Conservation (phyloP, 1,140 invertebrate species). For the Zaprionus capensis region DNA sequence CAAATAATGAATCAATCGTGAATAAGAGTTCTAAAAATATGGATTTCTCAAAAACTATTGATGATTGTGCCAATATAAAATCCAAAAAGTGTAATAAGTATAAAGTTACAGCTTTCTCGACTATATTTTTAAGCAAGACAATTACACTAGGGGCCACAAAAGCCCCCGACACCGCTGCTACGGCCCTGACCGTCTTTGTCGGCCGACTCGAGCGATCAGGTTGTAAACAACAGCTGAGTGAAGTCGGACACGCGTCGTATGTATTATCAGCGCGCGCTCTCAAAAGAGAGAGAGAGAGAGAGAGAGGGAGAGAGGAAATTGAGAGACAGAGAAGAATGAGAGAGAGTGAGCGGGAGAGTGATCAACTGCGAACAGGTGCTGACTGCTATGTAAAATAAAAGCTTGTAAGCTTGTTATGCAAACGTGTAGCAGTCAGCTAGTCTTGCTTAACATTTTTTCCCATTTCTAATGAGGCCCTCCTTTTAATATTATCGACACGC, state of each 20-base stretch:
- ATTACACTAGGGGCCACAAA: no score
- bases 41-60: no score
- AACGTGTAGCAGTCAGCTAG: constrained; percentile 21
- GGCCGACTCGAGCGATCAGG: constrained; percentile 35
- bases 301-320: not conserved
- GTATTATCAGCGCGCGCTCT: constrained; percentile 39
- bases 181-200: not conserved
- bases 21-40: no score
- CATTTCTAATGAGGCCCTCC: constrained; percentile 24
- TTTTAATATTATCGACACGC: constrained; percentile 22
- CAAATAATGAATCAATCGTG: no score
- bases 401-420: constrained; percentile 45
- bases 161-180: not conserved
- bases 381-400: constrained; percentile 60
- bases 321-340: not conserved
- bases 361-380: constrained; percentile 53
- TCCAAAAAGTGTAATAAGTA: no score
- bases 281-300: constrained; percentile 4
- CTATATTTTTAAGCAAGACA: no score
- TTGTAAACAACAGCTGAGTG: constrained; percentile 74
- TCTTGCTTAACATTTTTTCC: constrained; percentile 23
- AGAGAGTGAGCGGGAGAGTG: constrained; percentile 10
- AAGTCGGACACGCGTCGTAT: constrained; percentile 58
- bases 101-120: no score
- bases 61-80: no score